phyloP scores from a whole-genome alignment of 2,888 invertebrate genomes.

The Xestia rhomboidea region DNA sequence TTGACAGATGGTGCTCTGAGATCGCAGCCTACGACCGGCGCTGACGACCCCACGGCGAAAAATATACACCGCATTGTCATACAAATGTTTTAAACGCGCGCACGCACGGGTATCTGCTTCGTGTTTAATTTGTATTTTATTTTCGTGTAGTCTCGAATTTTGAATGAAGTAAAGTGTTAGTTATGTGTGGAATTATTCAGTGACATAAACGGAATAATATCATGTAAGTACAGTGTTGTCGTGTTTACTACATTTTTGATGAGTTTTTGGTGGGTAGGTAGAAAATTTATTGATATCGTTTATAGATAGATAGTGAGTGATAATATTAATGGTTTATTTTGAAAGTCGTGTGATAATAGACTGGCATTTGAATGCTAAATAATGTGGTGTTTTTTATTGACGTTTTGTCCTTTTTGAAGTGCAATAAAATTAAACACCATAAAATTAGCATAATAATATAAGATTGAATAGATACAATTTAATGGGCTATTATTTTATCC shows the following conservation, averaged over 20 bases:
- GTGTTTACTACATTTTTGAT: conserved; percentile 8
- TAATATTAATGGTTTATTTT: conserved; percentile 26
- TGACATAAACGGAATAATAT: neutral
- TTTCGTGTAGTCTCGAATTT: conserved; percentile 42
- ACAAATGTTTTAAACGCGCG: conserved; percentile 74
- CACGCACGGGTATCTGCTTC: conserved; percentile 61
- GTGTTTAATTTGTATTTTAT: conserved; percentile 18
- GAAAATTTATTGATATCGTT: conserved; percentile 38
- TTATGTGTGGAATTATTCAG: conserved; percentile 42
- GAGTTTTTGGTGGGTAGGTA: conserved; percentile 25
- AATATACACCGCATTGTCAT: conserved; percentile 83
- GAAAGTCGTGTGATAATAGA: conserved; percentile 30
- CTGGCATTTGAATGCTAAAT: conserved; percentile 2
- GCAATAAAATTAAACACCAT: neutral
- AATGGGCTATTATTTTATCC: conserved; percentile 23
- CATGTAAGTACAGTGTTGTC: conserved; percentile 43
- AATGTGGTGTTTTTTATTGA: neutral
- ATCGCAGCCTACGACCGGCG: conserved; percentile 75
- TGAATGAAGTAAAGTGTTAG: conserved; percentile 32
- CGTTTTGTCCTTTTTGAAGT: neutral
- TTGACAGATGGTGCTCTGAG: conserved; percentile 80
- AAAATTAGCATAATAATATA: conserved; percentile 15
- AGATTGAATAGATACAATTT: conserved; percentile 20
- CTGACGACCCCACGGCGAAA: conserved; percentile 79
- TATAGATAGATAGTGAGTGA: conserved; percentile 37